These are phyloP conservation scores for Buceros bicornis DNA, from an alignment of 2,797 vertebrate genomes.

Conservation along the genomic window DNA sequence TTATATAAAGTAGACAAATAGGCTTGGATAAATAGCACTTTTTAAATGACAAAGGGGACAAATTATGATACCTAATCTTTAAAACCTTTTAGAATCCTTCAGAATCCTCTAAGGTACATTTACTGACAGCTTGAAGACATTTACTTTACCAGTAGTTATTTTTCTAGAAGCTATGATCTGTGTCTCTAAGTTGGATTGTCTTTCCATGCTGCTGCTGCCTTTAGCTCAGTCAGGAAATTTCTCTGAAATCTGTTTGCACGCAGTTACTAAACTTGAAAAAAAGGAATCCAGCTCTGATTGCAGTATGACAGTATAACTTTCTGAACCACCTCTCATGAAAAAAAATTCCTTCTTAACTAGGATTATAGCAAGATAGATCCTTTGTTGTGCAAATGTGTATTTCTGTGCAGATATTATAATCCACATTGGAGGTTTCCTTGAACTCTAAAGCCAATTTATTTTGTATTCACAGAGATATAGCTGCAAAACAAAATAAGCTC, in stretches of 20 bases:
- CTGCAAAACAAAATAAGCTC: conserved; percentile 41
- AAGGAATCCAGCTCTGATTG: not conserved
- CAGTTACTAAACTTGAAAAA: not conserved
- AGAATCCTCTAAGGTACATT: conserved; percentile 27
- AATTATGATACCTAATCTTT: conserved; percentile 44
- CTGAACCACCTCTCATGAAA: not conserved
- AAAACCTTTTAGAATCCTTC: conserved; percentile 44
- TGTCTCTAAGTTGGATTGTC: not conserved
- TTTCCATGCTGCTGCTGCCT: not conserved
- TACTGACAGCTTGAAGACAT: conserved; percentile 25
- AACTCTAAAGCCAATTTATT: conserved; percentile 36
- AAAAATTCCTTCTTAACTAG: conserved; percentile 1
- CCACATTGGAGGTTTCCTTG: not conserved
- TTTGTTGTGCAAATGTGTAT: conserved; percentile 48
- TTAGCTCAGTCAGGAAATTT: conserved; percentile 20
- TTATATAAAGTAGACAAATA: conserved; percentile 16
- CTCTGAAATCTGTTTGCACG: not conserved
- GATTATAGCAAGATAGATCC: conserved; percentile 18
- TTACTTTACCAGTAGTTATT: conserved; percentile 17
- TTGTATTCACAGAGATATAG: conserved; percentile 11
- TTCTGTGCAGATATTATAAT: conserved; percentile 18
- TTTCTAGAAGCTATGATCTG: not conserved
- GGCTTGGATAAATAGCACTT: conserved; percentile 20
- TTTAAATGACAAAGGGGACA: conserved; percentile 6
- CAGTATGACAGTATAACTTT: conserved; percentile 12